Evolutionary conservation across 2,888 invertebrate genomes (phyloP).

Genomic region (Macrosiphum euphorbiae): DNA sequence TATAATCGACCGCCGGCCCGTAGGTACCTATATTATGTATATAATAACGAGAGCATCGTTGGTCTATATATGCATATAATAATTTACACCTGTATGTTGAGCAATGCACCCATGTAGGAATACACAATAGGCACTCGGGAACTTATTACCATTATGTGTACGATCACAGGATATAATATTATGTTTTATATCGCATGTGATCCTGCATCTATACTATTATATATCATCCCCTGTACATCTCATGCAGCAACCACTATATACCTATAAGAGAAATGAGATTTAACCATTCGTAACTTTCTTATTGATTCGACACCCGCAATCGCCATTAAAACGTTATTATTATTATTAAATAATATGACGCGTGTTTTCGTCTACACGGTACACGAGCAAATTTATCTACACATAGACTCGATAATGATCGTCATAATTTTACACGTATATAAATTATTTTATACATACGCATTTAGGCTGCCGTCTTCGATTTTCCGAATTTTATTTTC

Average conservation of each 20-base stretch:
- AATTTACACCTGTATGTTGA: background rate
- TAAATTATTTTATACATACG: no score
- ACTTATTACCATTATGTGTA: background rate
- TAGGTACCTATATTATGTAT: no score
- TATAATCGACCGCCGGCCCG: conserved; percentile 10
- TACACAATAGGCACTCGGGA: background rate
- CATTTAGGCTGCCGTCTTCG: background rate
- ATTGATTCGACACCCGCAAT: background rate
- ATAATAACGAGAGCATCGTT: no score
- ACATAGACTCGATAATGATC: background rate
- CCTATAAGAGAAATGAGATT: background rate
- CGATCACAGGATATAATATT: background rate
- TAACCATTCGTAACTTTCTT: background rate
- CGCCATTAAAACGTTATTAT: background rate
- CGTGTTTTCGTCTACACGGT: background rate
- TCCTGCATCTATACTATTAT: background rate
- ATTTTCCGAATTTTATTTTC: background rate
- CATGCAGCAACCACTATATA: background rate
- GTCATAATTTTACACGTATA: background rate
- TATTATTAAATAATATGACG: background rate
- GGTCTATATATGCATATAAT: background rate
- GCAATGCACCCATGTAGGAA: background rate
- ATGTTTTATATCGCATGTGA: background rate
- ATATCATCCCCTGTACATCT: background rate
- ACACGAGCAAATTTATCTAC: background rate